Conservation (phyloP, 2,113 vertebrate species). For the Pao palembangensis region DNA sequence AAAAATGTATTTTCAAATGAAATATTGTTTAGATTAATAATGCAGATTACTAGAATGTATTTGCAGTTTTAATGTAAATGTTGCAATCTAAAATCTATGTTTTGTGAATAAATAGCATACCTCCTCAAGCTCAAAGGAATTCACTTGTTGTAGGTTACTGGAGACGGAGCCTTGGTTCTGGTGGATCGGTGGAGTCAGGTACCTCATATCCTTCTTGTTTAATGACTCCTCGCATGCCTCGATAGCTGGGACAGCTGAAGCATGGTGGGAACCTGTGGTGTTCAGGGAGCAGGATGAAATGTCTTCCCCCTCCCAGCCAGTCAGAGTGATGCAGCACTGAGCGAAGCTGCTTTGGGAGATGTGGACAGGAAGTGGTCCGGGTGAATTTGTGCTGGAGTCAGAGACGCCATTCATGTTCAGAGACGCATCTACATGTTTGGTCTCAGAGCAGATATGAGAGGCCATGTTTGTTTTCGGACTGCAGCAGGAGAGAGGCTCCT, state of each 20-base stretch:
- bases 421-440: not conserved
- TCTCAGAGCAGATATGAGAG: constrained; percentile 5
- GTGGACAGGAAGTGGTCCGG: constrained; percentile 2
- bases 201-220: constrained; percentile 3
- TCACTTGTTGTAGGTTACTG: constrained; percentile 48
- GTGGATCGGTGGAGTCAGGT: constrained; percentile 35
- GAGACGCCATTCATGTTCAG: not conserved
- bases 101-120: constrained; percentile 36
- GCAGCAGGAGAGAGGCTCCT: constrained; percentile 30
- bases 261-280: constrained; percentile 4
- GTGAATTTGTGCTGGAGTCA: not conserved
- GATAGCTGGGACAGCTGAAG: not conserved
- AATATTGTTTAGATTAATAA: too few relatives aligned
- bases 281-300: constrained; percentile 10
- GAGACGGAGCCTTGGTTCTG: constrained; percentile 20
- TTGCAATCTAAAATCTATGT: not conserved
- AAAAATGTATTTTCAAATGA: too few relatives aligned
- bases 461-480: constrained; percentile 1
- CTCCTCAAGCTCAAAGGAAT: constrained; percentile 79
- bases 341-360: not conserved
- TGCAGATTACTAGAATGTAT: too few relatives aligned
- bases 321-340: constrained; percentile 64
- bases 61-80: too few relatives aligned
- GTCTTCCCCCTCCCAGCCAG: constrained; percentile 55
- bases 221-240: constrained; percentile 5